Evolutionary conservation across 2,113 vertebrate species (phyloP).

Genomic region (Acanthochromis polyacanthus): DNA sequence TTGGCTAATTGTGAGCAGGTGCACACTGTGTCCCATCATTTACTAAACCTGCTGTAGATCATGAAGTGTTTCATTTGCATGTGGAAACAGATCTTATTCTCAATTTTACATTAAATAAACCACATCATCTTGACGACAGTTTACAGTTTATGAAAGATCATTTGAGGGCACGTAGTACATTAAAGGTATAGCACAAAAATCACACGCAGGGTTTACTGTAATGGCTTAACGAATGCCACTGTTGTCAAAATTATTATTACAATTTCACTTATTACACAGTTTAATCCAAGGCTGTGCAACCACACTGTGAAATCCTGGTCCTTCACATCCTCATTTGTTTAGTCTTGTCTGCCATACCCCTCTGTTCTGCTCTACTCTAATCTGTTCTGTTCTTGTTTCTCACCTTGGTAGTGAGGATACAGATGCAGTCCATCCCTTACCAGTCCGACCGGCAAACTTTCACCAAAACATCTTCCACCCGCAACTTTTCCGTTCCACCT

Average conservation of each 20-base stretch:
- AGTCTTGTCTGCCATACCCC: neutral
- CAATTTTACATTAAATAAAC: neutral
- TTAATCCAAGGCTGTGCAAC: neutral
- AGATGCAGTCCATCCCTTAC: constrained; percentile 79
- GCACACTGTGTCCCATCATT: neutral
- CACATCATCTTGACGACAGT: neutral
- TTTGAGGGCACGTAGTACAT: neutral
- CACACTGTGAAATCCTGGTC: neutral
- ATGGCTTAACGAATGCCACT: neutral
- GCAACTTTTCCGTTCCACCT: constrained; percentile 39
- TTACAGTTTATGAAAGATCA: neutral
- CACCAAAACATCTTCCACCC: constrained; percentile 44
- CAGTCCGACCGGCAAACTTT: constrained; percentile 59
- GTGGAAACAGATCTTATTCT: neutral
- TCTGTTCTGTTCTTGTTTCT: constrained; percentile 25
- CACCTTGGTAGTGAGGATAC: constrained; percentile 82
- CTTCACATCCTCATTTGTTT: neutral
- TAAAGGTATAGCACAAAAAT: neutral
- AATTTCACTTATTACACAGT: neutral
- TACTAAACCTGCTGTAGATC: neutral
- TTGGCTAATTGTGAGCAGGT: constrained; percentile 1
- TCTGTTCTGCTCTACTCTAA: neutral
- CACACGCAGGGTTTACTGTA: neutral
- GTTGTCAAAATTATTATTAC: neutral
- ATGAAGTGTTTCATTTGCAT: neutral